Percentiles rank a stretch among this genome's conserved stretches.
Conservation (phyloP, 2,797 vertebrate species). For the Gymnothorax javanicus region DNA sequence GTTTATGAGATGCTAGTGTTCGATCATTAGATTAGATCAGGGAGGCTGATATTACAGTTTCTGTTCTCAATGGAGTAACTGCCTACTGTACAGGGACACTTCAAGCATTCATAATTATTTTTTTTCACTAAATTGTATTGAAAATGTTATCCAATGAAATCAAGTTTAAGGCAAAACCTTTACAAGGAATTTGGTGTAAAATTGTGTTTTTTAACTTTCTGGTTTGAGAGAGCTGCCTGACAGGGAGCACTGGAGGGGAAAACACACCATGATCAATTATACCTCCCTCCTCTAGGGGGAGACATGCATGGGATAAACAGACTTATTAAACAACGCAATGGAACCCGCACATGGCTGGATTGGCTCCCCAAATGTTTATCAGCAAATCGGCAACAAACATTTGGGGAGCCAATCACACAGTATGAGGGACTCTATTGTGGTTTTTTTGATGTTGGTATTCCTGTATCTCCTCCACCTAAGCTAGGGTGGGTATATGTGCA, state of each 20-base stretch:
- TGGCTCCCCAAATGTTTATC: too few species aligned
- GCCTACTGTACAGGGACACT: not conserved
- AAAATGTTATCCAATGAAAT: not conserved
- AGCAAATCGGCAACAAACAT: too few species aligned
- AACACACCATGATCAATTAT: not conserved
- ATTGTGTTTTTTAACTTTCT: not conserved
- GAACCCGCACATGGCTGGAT: too few species aligned
- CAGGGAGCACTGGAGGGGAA: not conserved
- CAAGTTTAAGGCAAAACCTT: not conserved
- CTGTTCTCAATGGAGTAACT: not conserved
- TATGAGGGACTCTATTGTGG: too few species aligned
- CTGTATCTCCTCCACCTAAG: too few species aligned
- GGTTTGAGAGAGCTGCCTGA: not conserved
- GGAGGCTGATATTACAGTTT: not conserved
- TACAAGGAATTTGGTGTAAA: not conserved
- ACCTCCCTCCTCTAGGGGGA: constrained; percentile 28
- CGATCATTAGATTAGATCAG: not conserved
- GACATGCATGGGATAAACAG: not conserved
- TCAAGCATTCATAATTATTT: not conserved
- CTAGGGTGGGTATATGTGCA: too few species aligned
- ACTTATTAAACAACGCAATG: too few species aligned
- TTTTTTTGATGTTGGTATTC: too few species aligned
- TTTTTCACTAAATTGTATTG: not conserved
- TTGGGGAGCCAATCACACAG: too few species aligned
- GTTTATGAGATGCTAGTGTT: not conserved